Conservation (phyloP, 2,888 invertebrate species). For the Clistopyga incitator region DNA sequence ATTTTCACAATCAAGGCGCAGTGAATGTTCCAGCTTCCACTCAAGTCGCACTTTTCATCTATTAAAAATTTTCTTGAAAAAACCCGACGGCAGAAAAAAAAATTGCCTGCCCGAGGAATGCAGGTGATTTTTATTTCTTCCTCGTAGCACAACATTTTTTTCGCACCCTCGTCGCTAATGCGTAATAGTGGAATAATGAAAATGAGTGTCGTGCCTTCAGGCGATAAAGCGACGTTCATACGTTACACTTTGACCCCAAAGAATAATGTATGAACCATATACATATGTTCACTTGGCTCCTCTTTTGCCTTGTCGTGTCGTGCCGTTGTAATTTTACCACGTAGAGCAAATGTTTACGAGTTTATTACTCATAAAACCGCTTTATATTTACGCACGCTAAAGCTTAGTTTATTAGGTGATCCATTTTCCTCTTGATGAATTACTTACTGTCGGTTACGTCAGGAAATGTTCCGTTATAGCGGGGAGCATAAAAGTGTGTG, state of each 20-base stretch:
- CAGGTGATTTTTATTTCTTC: no score
- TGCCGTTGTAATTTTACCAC: background rate
- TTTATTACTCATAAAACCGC: background rate
- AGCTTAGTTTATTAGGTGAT: background rate
- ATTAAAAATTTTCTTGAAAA: slow-evolving; percentile 33
- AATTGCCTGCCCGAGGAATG: background rate
- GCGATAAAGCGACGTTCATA: slow-evolving; percentile 57
- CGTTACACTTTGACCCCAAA: slow-evolving; percentile 32
- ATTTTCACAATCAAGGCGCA: slow-evolving; percentile 24
- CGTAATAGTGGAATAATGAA: slow-evolving; percentile 28
- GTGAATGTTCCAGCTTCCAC: background rate
- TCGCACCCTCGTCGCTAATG: slow-evolving; percentile 12
- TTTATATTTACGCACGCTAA: background rate
- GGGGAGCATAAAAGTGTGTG: slow-evolving; percentile 18
- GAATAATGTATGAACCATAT: slow-evolving; percentile 44
- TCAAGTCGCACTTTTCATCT: slow-evolving; percentile 29
- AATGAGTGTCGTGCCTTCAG: slow-evolving; percentile 38
- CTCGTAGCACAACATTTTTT: slow-evolving; percentile 12
- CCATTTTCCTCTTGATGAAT: slow-evolving; percentile 26
- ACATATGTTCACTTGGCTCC: slow-evolving; percentile 13
- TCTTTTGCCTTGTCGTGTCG: background rate
- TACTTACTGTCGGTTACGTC: slow-evolving; percentile 48
- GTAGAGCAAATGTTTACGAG: background rate
- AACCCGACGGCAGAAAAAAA: slow-evolving; percentile 24
- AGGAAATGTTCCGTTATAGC: slow-evolving; percentile 2